These are phyloP conservation scores for Lithophane socia DNA, from an alignment of 2,888 invertebrate genomes.

Conservation along the genomic window DNA sequence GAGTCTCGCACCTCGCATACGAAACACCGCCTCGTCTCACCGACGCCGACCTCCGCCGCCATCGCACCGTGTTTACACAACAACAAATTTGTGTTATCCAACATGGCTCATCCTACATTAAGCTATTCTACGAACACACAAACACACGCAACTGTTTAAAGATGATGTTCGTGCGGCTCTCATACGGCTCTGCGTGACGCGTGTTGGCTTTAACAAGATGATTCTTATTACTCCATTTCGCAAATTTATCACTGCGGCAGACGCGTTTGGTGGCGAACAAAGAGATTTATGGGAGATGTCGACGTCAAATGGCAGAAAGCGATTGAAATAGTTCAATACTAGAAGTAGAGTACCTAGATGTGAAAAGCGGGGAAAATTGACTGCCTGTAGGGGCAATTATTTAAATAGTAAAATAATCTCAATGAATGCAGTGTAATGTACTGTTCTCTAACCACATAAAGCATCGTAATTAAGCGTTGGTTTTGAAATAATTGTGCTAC, in stretches of 20 bases:
- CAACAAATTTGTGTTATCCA: slow-evolving; percentile 68
- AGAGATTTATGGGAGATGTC: slow-evolving; percentile 46
- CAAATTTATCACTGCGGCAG: slow-evolving; percentile 49
- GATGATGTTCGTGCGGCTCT: slow-evolving; percentile 17
- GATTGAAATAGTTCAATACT: slow-evolving; percentile 42
- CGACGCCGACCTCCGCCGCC: slow-evolving; percentile 39
- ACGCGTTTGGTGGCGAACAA: slow-evolving; percentile 46
- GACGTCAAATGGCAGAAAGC: slow-evolving; percentile 34
- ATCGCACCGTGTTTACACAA: slow-evolving; percentile 71
- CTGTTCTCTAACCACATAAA: slow-evolving; percentile 26
- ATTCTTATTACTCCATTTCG: slow-evolving; percentile 49
- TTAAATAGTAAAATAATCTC: slow-evolving; percentile 16
- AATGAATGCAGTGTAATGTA: not conserved
- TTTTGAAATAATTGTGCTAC: slow-evolving; percentile 50
- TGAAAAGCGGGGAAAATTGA: slow-evolving; percentile 13
- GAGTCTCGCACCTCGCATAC: slow-evolving; percentile 83
- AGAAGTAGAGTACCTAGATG: slow-evolving; percentile 3
- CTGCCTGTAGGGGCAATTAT: not conserved
- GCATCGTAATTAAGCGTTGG: slow-evolving; percentile 42
- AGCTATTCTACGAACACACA: slow-evolving; percentile 42
- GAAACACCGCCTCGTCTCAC: slow-evolving; percentile 67
- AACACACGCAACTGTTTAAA: slow-evolving; percentile 38
- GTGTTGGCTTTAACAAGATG: slow-evolving; percentile 47
- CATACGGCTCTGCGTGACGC: slow-evolving; percentile 20
- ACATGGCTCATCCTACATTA: slow-evolving; percentile 54